Conservation (phyloP, 2,797 vertebrate species). For the Psittacula echo region DNA sequence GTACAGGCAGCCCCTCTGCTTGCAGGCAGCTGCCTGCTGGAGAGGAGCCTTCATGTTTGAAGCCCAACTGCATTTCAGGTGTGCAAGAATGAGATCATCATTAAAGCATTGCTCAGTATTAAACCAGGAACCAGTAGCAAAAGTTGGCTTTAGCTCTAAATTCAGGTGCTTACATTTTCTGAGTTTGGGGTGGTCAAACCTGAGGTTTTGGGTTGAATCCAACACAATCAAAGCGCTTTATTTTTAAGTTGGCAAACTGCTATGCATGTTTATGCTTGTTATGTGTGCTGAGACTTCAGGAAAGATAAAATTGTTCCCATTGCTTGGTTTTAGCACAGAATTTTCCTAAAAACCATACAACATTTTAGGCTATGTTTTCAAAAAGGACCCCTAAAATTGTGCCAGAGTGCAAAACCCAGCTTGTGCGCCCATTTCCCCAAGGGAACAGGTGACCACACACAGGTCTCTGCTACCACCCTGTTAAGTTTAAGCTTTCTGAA, state of each 20-base stretch:
- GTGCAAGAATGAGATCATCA: neutral
- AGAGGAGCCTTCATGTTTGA: neutral
- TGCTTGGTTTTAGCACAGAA: neutral
- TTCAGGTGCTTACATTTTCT: neutral
- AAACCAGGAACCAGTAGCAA: neutral
- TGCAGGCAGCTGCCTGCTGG: neutral
- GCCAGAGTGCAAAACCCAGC: neutral
- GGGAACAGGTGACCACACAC: neutral
- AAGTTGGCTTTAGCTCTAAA: neutral
- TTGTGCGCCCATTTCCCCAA: accelerated
- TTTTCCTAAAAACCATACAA: accelerated
- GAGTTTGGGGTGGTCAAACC: neutral
- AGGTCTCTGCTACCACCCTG: too few species aligned
- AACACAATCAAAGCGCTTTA: neutral
- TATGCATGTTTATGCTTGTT: neutral
- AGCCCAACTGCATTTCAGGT: neutral
- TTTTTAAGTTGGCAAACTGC: neutral
- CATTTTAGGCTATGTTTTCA: neutral
- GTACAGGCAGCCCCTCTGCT: neutral
- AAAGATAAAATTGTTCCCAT: neutral
- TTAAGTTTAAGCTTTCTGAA: neutral
- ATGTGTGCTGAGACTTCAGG: neutral
- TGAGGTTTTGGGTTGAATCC: neutral
- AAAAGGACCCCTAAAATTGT: neutral
- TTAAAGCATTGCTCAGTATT: neutral